phyloP scores from a whole-genome alignment of 2,888 invertebrate species.

The Ichneumoninae sp. region DNA sequence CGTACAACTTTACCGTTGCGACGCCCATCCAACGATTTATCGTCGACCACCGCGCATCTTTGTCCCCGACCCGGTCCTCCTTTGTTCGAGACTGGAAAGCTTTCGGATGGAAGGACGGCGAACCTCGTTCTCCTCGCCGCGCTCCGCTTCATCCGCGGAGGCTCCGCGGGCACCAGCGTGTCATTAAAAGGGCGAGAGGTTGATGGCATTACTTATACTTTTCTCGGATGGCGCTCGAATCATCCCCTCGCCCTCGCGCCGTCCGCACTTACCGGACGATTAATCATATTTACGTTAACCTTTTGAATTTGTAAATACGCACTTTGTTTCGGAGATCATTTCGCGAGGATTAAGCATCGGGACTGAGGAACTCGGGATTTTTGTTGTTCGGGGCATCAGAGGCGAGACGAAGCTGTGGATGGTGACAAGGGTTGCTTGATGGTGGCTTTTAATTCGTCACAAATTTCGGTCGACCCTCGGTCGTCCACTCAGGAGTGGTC shows the following conservation, averaged over 20 bases:
- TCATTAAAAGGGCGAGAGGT: constrained; percentile 45
- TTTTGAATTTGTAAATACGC: constrained; percentile 27
- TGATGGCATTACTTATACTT: constrained; percentile 51
- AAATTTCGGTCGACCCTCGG: not conserved
- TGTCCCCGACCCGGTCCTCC: constrained; percentile 59
- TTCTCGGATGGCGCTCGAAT: constrained; percentile 17
- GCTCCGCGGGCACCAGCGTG: constrained; percentile 18
- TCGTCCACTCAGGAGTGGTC: not conserved
- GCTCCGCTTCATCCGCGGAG: constrained; percentile 33
- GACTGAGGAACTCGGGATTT: not conserved
- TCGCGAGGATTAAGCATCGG: not conserved
- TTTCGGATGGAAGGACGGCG: constrained; percentile 30
- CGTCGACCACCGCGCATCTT: constrained; percentile 61
- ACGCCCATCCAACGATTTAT: constrained; percentile 64
- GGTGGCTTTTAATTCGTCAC: not conserved
- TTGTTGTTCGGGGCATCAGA: not conserved
- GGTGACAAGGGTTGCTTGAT: not conserved
- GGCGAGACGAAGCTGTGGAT: not conserved
- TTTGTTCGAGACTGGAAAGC: constrained; percentile 59
- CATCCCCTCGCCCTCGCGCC: not conserved
- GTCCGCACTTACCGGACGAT: constrained; percentile 17
- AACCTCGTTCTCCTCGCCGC: constrained; percentile 26
- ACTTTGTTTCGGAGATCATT: constrained; percentile 18
- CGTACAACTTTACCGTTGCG: constrained; percentile 62
- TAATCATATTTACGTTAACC: constrained; percentile 32